Evolutionary conservation across 1,140 invertebrate species (phyloP), one percentile per base, ranked within the genome.

Genomic region (Saxidomus purpurata): DNA sequence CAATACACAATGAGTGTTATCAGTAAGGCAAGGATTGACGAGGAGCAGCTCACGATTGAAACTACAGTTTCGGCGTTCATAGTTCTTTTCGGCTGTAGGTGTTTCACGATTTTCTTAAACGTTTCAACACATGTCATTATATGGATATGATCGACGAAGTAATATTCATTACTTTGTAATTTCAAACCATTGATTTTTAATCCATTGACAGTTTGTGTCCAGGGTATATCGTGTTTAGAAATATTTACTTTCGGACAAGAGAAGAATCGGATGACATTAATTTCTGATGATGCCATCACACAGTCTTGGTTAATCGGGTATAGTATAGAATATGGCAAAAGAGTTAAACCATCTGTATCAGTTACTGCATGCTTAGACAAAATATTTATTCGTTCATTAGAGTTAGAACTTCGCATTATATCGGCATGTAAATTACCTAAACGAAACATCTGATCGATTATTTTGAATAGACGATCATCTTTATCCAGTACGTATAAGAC

Each of bases 1-100:
- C 34, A 19, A 49, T n/a, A 84, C 13, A 84, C 47, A 47, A 71
- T 40, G 28, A 84, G 19, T 47, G 61, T 84, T 19, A 84, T 28
- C 19, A 34, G 2, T 4, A 71, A 25, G 49, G 22, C 31, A 0
- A 69, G 6, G 40, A 84, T 49, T n/a, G 81, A 84, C 52, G 71
- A 49, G 25, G 17, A 49, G 36, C 31, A 49, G 28, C 59, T 43
- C 25, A 71, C 22, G 13, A 84, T 25, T 3, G 59, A 84, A 25
- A 84, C 67, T 34, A 84, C 34, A n/a, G 38, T 36, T 84, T 67
- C 67, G 3, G 40, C 15, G 28, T 22, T n/a, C 40, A 69, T 40
- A 0, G 59, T 36, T 19, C 31, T 36, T 9, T 81, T 17, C 15
- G 49, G 25, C 22, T n/a, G 13, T 0, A 38, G n/a, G 40, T 47